Evolutionary conservation across 2,113 vertebrate genomes (phyloP).

Genomic region (Engystomops pustulosus): DNA sequence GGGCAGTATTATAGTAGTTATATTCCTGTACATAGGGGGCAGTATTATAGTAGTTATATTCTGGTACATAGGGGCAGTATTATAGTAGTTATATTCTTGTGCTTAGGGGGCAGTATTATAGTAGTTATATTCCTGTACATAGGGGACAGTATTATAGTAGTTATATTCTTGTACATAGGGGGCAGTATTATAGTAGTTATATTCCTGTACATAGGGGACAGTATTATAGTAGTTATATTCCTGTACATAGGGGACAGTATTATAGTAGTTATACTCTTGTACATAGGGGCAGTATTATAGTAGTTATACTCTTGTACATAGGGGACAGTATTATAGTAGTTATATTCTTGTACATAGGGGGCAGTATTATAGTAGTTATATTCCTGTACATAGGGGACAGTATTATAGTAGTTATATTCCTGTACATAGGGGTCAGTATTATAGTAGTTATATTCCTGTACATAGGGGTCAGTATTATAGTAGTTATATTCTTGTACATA

Average conservation of each 20-base stretch:
- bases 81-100: conserved; percentile 11
- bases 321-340: no score
- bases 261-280: no score
- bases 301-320: not conserved
- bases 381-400: no score
- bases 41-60: conserved; percentile 3
- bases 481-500: conserved; percentile 10
- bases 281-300: not conserved
- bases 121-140: conserved; percentile 10
- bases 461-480: not conserved
- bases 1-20: no score
- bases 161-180: not conserved
- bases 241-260: no score
- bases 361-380: no score
- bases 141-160: not conserved
- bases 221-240: no score
- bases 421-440: not conserved
- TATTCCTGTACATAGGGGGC: not conserved
- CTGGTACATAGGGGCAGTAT: not conserved
- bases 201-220: no score
- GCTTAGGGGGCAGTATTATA: not conserved
- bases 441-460: conserved; percentile 6
- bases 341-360: no score
- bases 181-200: no score
- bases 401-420: no score